phyloP scores from a whole-genome alignment of 1,140 invertebrate species.

The Hormaphis cornu region DNA sequence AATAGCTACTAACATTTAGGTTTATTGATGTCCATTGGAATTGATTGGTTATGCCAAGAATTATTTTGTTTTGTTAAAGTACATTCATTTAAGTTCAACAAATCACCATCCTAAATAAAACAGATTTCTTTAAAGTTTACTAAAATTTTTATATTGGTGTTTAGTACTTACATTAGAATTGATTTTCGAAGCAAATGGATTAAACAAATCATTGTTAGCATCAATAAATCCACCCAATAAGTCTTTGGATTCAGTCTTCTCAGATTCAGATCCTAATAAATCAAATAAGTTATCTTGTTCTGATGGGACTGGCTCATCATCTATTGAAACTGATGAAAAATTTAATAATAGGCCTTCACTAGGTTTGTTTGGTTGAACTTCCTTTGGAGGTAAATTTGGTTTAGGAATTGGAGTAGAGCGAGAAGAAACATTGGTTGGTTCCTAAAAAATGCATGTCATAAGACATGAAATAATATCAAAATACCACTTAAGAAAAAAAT shows the following conservation, averaged over 20 bases:
- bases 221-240: slow-evolving; percentile 15
- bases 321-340: slow-evolving; percentile 14
- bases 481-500: background rate
- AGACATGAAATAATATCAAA: background rate
- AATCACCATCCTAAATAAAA: background rate
- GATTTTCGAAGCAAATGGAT: slow-evolving; percentile 16
- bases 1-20: background rate
- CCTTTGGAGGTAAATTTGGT: background rate
- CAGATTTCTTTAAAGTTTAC: background rate
- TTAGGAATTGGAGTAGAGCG: background rate
- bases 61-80: background rate
- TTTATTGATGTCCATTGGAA: background rate
- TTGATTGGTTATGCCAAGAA: slow-evolving; percentile 7
- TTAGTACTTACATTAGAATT: background rate
- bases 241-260: slow-evolving; percentile 21
- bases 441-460: background rate
- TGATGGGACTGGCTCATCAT: background rate
- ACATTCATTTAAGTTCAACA: slow-evolving; percentile 7
- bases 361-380: background rate
- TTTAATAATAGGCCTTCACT: slow-evolving; percentile 23
- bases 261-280: slow-evolving; percentile 6
- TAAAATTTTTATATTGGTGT: background rate
- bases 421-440: background rate
- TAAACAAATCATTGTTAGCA: slow-evolving; percentile 11
- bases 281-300: slow-evolving; percentile 15